Conservation (phyloP, 1,140 invertebrate species). For the Ostrea edulis region DNA sequence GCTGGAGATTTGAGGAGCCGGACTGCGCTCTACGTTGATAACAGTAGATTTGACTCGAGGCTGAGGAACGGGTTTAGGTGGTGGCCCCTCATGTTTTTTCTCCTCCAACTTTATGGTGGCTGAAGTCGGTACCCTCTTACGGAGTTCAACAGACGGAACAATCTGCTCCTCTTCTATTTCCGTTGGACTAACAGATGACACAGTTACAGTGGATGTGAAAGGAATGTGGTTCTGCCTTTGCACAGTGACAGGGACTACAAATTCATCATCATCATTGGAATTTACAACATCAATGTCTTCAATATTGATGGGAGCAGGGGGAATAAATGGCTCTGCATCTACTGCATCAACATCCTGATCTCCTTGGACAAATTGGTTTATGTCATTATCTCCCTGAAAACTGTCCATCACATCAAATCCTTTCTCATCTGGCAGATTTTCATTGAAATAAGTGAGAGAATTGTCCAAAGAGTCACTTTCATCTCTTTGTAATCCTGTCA, state of each 20-base stretch:
- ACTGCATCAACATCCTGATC: conserved; percentile 17
- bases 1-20: not conserved
- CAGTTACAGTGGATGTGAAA: conserved; percentile 3
- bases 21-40: not conserved
- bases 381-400: conserved; percentile 14
- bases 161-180: conserved; percentile 30
- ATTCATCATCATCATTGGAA: conserved; percentile 15
- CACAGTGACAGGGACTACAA: conserved; percentile 36
- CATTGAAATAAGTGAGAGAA: conserved; percentile 49
- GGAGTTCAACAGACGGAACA: not conserved
- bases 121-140: not conserved
- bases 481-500: conserved; percentile 47
- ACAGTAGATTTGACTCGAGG: conserved; percentile 10
- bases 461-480: conserved; percentile 34
- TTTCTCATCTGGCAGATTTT: not conserved
- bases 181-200: not conserved
- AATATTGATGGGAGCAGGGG: conserved; percentile 20
- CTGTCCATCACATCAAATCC: not conserved
- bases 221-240: not conserved
- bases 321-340: conserved; percentile 28
- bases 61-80: conserved; percentile 29
- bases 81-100: not conserved
- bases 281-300: not conserved
- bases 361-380: not conserved
- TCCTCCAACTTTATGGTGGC: conserved; percentile 1